A percentile compares a stretch with the other conserved stretches of the same genome.
These are phyloP conservation scores for Thalpophila matura DNA, from an alignment of 2,888 invertebrate genomes.

Conservation along the genomic window DNA sequence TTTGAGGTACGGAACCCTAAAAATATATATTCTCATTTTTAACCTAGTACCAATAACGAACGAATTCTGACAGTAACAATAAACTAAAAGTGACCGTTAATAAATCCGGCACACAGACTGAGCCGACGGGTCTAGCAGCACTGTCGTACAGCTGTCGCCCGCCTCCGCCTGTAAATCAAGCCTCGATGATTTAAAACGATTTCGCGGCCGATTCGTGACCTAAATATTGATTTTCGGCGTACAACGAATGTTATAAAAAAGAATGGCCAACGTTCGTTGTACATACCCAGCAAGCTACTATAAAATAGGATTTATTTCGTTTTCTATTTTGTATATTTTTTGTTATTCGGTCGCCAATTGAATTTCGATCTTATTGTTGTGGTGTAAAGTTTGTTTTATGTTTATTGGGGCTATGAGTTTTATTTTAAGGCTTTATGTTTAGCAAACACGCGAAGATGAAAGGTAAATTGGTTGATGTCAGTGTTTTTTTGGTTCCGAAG, in stretches of 20 bases:
- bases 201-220: slow-evolving; percentile 63
- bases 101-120: slow-evolving; percentile 3
- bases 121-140: background rate
- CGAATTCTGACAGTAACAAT: background rate
- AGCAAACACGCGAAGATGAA: slow-evolving; percentile 60
- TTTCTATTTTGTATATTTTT: slow-evolving; percentile 35
- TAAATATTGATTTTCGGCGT: slow-evolving; percentile 64
- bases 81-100: background rate
- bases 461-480: slow-evolving; percentile 57
- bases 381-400: slow-evolving; percentile 28
- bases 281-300: slow-evolving; percentile 42
- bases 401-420: slow-evolving; percentile 27
- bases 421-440: slow-evolving; percentile 54
- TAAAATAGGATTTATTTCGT: slow-evolving; percentile 56
- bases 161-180: slow-evolving; percentile 31
- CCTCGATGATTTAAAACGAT: slow-evolving; percentile 51
- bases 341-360: slow-evolving; percentile 39
- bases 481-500: slow-evolving; percentile 51
- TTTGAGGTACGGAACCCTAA: background rate
- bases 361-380: slow-evolving; percentile 39
- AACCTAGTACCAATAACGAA: background rate
- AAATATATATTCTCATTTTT: background rate
- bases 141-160: slow-evolving; percentile 8
- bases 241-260: slow-evolving; percentile 51
- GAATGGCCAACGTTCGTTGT: slow-evolving; percentile 20